A percentile compares a stretch with the other conserved stretches of the same genome.
phyloP scores from a whole-genome alignment of 2,888 invertebrate species.

The Melinopterus prodromus region DNA sequence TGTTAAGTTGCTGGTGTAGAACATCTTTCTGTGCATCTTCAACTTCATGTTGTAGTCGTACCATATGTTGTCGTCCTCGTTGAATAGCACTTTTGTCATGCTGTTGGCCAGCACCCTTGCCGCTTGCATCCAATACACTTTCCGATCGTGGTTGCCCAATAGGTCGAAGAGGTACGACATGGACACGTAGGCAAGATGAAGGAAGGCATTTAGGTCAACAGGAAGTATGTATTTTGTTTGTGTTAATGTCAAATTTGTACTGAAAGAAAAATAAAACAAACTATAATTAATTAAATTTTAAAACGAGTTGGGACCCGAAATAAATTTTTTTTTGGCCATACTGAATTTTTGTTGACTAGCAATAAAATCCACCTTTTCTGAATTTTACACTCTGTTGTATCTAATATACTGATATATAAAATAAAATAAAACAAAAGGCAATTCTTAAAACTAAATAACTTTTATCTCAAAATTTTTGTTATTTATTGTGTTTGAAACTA shows the following conservation, averaged over 20 bases:
- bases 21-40: constrained; percentile 63
- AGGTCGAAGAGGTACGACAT: constrained; percentile 68
- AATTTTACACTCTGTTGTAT: no score
- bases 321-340: no score
- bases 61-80: constrained; percentile 79
- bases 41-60: constrained; percentile 73
- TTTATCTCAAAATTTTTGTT: no score
- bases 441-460: no score
- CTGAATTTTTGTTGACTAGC: no score
- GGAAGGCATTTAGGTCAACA: constrained; percentile 83
- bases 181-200: constrained; percentile 73
- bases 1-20: constrained; percentile 65
- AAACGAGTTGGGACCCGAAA: no score
- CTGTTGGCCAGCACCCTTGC: constrained; percentile 67
- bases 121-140: constrained; percentile 62
- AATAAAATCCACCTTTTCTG: no score
- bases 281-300: neutral
- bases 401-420: no score
- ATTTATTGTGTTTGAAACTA: no score
- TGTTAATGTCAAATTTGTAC: constrained; percentile 67
- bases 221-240: constrained; percentile 75
- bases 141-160: constrained; percentile 62
- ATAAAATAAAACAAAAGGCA: no score
- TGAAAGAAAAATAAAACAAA: constrained; percentile 38
- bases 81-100: constrained; percentile 78